phyloP scores from a whole-genome alignment of 2,888 invertebrate genomes.

The Desoria tigrina region DNA sequence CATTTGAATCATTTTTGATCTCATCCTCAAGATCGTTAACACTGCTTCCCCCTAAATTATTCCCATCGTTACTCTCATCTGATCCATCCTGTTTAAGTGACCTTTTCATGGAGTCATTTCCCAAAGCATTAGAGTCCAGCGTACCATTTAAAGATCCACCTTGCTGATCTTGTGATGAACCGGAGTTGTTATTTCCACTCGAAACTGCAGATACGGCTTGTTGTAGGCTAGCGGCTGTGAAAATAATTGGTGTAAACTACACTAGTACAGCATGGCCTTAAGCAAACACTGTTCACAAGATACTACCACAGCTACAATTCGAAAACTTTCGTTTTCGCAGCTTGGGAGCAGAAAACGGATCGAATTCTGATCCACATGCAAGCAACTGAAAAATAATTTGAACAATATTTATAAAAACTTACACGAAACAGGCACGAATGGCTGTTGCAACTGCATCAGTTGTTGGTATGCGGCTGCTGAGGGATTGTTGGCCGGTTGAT shows the following conservation, averaged over 20 bases:
- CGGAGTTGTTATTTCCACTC: conserved; percentile 23
- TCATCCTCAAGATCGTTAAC: conserved; percentile 36
- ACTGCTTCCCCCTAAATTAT: conserved; percentile 40
- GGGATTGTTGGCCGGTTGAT: conserved; percentile 69
- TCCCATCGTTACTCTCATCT: conserved; percentile 46
- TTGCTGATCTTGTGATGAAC: conserved; percentile 36
- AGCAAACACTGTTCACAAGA: conserved; percentile 44
- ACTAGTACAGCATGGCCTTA: conserved; percentile 51
- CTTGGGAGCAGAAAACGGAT: conserved; percentile 27
- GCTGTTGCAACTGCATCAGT: conserved; percentile 85
- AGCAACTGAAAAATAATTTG: conserved; percentile 26
- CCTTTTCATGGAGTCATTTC: conserved; percentile 42
- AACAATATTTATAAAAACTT: conserved; percentile 63
- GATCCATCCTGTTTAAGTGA: conserved; percentile 31
- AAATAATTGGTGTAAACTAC: conserved; percentile 54
- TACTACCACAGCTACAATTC: conserved; percentile 31
- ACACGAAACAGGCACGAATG: conserved; percentile 98
- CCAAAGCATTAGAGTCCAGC: conserved; percentile 44
- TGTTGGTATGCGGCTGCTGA: conserved; percentile 79
- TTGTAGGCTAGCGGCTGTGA: conserved; percentile 53
- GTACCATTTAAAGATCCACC: conserved; percentile 48
- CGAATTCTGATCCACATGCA: conserved; percentile 20
- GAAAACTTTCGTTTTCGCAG: conserved; percentile 24
- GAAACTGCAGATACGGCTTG: conserved; percentile 36
- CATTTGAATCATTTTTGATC: conserved; percentile 47